Evolutionary conservation across 2,113 vertebrate species (phyloP).

Genomic region (Bufo bufo): DNA sequence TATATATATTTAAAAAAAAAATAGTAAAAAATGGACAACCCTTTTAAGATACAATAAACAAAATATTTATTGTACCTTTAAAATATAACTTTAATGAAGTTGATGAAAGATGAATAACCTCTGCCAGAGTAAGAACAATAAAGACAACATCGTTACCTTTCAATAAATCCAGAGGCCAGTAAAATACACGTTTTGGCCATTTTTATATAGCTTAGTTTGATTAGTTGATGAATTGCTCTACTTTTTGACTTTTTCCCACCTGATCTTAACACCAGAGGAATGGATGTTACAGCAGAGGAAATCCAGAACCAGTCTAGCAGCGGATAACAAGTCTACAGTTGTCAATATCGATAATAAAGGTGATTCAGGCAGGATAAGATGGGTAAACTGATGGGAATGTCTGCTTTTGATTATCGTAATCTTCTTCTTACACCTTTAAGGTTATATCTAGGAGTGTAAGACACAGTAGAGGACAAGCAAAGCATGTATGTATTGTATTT

Average conservation of each 20-base stretch:
- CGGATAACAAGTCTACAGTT: conserved; percentile 60
- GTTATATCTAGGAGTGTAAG: too few species aligned
- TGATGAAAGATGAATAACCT: too few species aligned
- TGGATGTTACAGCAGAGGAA: conserved; percentile 67
- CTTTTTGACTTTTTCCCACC: background rate
- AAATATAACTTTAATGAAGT: too few species aligned
- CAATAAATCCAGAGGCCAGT: background rate
- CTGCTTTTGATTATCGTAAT: background rate
- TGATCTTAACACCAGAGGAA: conserved; percentile 61
- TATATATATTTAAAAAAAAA: too few species aligned
- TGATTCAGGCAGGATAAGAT: conserved; percentile 62
- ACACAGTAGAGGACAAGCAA: too few species aligned
- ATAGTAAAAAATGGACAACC: too few species aligned
- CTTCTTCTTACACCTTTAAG: too few species aligned
- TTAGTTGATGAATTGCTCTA: background rate
- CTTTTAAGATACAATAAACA: too few species aligned
- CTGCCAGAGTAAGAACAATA: too few species aligned
- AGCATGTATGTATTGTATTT: too few species aligned
- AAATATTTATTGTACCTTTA: too few species aligned
- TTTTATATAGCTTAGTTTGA: background rate
- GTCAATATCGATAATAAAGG: conserved; percentile 69
- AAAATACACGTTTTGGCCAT: background rate
- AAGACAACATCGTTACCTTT: too few species aligned
- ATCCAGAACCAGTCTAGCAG: conserved; percentile 67
- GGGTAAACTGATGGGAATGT: conserved; percentile 31